Evolutionary conservation across 2,797 vertebrate species (phyloP), one percentile per base, ranked within the genome.

Genomic region (Phalloptychus januarius): DNA sequence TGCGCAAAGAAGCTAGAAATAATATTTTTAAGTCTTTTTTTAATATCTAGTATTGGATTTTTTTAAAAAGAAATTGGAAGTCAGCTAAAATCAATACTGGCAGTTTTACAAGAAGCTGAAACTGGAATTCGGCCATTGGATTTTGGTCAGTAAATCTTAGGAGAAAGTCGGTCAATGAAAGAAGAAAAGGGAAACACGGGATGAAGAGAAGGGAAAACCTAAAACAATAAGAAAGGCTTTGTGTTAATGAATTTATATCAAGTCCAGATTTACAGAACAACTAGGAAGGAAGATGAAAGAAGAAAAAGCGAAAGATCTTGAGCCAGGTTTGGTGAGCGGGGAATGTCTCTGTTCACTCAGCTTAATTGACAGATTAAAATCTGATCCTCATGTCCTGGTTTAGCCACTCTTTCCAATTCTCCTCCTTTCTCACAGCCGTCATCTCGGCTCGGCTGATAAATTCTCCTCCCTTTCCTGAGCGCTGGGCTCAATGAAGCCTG

Each of bases 301-400:
- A 75, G 63, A 76, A 18, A 15, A 72, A 78, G 71, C 33, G 40
- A 74, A 78, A 45, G 50, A 80, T 38, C 7, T 10, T 7, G 71
- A 46, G 15, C 1, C 2, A 11, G 46, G 36, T 31, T 40, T 54
- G 40, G 36, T 28, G 28, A 58, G 36, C n/a, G 38, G 50, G 58
- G 61, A 70, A 69, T 76, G 52, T 72, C 78, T 81, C 72, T 67
- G 48, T 74, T 83, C 78, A 73, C 81, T 86, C 36, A 12, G 54
- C 42, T 56, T 83, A 80, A 91, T 77, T 79, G 79, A 79, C 38
- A 12, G 88, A 85, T 85, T 86, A 81, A 82, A 86, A 81, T 79
- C 33, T 50, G 74, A 89, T 80, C 79, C 72, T 31, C 72, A 79
- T 85, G 71, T 42, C 65, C 50, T 65, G 56, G 44, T 78, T 81